Evolutionary conservation across 1,140 invertebrate genomes (phyloP).

Genomic region (Ruditapes philippinarum): DNA sequence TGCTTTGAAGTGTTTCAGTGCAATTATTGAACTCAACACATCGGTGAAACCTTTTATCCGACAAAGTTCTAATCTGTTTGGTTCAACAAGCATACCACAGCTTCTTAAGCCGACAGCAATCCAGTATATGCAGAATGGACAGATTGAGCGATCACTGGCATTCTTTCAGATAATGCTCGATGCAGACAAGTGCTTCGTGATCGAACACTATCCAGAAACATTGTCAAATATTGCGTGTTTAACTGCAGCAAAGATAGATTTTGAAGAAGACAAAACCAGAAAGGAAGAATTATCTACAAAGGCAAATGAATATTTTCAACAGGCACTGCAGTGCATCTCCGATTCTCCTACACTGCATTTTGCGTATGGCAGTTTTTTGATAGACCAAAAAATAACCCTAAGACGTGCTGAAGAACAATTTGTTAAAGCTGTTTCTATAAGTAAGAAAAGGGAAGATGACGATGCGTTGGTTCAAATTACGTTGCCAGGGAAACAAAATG

Average conservation of each 20-base stretch:
- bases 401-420: slow-evolving; percentile 23
- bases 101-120: slow-evolving; percentile 47
- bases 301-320: slow-evolving; percentile 27
- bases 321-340: not conserved
- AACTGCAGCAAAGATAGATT: not conserved
- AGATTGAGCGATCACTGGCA: slow-evolving; percentile 32
- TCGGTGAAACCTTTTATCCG: not conserved
- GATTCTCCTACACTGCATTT: slow-evolving; percentile 60
- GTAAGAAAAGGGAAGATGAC: slow-evolving; percentile 40
- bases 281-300: not conserved
- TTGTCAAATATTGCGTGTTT: slow-evolving; percentile 59
- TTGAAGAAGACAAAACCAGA: not conserved
- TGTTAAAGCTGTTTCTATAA: slow-evolving; percentile 19
- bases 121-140: slow-evolving; percentile 27
- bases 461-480: slow-evolving; percentile 54
- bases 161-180: slow-evolving; percentile 40
- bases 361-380: slow-evolving; percentile 57
- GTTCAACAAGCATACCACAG: slow-evolving; percentile 14
- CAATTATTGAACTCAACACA: slow-evolving; percentile 26
- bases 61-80: slow-evolving; percentile 16
- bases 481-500: not conserved
- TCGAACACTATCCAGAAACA: slow-evolving; percentile 11
- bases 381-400: not conserved
- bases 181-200: not conserved
- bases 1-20: slow-evolving; percentile 38